phyloP scores from a whole-genome alignment of 2,113 vertebrate species.

The Microcebus tavaratra region DNA sequence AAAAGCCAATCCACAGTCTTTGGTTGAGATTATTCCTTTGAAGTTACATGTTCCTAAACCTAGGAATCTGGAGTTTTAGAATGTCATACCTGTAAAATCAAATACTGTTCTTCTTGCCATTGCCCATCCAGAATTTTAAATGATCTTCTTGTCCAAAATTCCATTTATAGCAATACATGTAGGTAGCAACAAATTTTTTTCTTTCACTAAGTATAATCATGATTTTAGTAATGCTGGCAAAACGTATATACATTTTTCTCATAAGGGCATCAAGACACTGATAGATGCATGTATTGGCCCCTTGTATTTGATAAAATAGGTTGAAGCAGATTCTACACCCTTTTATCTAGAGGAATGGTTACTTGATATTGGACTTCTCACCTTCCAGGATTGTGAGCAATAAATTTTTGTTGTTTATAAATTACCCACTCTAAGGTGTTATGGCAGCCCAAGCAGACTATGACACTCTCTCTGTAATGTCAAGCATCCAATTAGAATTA shows the following conservation, averaged over 20 bases:
- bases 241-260: background rate
- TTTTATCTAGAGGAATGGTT: background rate
- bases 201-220: background rate
- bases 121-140: background rate
- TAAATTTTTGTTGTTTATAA: background rate
- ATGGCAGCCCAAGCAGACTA: background rate
- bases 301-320: background rate
- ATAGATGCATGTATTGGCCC: background rate
- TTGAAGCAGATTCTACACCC: background rate
- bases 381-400: background rate
- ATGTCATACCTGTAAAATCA: constrained; percentile 48
- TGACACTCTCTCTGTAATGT: background rate
- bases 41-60: constrained; percentile 28
- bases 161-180: background rate
- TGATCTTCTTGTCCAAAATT: background rate
- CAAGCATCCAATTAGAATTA: constrained; percentile 9
- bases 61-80: constrained; percentile 45
- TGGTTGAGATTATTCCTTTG: constrained; percentile 61
- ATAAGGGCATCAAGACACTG: background rate
- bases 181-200: background rate
- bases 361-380: background rate
- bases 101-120: background rate
- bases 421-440: background rate
- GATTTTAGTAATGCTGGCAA: background rate
- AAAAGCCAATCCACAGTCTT: constrained; percentile 63